Evolutionary conservation across 2,113 vertebrate species (phyloP), one percentile per base, ranked within the genome.

Genomic region (Crotophaga sulcirostris): DNA sequence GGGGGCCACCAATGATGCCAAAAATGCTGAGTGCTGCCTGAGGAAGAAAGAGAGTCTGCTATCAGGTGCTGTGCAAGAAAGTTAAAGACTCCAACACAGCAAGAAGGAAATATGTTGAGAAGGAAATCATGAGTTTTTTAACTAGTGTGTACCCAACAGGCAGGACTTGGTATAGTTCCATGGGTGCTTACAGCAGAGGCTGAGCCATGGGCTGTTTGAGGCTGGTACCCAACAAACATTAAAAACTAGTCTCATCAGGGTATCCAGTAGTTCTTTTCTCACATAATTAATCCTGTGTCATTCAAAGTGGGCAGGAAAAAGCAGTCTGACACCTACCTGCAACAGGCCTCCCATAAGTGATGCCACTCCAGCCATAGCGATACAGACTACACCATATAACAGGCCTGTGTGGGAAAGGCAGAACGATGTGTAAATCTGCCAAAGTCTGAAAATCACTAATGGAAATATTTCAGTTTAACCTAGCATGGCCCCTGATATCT

Each of bases 1-100:
- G 98, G 47, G 99, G 99, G 34, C 99, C 99, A 60, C 99, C 98
- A 52, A 99, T 92, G 98, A 99, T 99, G 55, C 99, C 99, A 96
- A 99, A 99, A 96, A 99, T 98, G 85, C 98, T 99, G 94, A 99
- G 97, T 0, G 99, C 99, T 51, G 99, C 99, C 99, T 99, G 69
- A 51, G 94, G 69, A 97, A 96, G 70, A 75, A 55, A 91, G 7
- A 59, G 38, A 60, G 29, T 87, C 29, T 87, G 26, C 16, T 73
- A 31, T 93, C 42, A 95, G 69, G 11, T 78, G 42, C 54, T 86
- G 33, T 29, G 23, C 23, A 89, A 63, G 34, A n/a, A 89, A 77
- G 24, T 45, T 51, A 78, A 94, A 91, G 51, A 16, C 20, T 56
- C 29, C 40, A 86, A 73, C 13, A 5, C 3, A 23, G 36, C 29